Conservation (phyloP, 2,888 invertebrate genomes). For the Hesperia comma region DNA sequence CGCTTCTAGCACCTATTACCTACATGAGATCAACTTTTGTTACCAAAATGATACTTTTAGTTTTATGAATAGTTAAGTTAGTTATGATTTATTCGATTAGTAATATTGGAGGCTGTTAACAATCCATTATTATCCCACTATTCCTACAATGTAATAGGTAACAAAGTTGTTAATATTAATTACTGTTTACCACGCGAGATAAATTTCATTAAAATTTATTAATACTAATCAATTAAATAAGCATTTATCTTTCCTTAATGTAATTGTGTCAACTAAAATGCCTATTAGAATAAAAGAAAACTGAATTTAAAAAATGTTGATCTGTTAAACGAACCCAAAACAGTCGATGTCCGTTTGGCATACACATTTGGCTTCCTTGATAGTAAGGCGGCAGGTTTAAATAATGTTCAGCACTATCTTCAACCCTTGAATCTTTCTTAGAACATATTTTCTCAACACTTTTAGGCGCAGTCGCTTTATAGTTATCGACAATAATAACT, state of each 20-base stretch:
- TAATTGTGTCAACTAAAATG: background rate
- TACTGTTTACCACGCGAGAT: too few species aligned
- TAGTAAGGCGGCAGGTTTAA: constrained; percentile 60
- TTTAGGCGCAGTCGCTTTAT: constrained; percentile 14
- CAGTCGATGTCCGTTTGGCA: constrained; percentile 71
- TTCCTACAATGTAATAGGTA: too few species aligned
- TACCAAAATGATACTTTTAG: too few species aligned
- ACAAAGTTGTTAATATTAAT: too few species aligned
- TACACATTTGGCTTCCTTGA: constrained; percentile 69
- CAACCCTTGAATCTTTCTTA: constrained; percentile 55
- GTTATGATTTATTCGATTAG: too few species aligned
- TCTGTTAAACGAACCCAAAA: constrained; percentile 68
- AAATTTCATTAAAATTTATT: too few species aligned
- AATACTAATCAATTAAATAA: background rate
- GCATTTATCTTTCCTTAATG: background rate
- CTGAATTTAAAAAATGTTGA: background rate
- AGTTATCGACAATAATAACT: constrained; percentile 46
- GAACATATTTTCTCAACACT: constrained; percentile 39
- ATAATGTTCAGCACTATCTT: constrained; percentile 56
- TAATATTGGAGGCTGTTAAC: too few species aligned
- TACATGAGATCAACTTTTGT: too few species aligned
- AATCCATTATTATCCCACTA: too few species aligned
- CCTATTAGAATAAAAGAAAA: background rate
- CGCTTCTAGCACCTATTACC: too few species aligned
- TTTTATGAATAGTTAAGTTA: too few species aligned